Percentiles rank a stretch among this genome's conserved stretches.
These are phyloP conservation scores for Eupeodes luniger DNA, from an alignment of 2,888 invertebrate species.

Conservation along the genomic window DNA sequence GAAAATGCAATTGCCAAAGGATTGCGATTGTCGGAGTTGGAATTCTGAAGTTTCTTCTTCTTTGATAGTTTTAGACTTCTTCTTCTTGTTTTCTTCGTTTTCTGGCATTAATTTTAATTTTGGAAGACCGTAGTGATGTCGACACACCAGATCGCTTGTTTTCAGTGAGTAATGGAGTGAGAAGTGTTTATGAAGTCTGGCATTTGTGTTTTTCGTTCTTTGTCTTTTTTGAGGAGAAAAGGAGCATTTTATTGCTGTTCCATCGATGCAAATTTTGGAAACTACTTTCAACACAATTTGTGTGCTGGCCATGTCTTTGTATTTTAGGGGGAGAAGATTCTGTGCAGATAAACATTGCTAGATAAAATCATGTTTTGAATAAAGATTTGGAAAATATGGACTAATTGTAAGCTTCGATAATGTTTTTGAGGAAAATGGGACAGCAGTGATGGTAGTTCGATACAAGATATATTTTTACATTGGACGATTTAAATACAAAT, in stretches of 20 bases:
- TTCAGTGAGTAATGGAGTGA: constrained; percentile 35
- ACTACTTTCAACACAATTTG: background rate
- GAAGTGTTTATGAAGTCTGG: constrained; percentile 46
- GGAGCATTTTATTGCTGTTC: constrained; percentile 46
- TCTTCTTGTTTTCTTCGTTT: background rate
- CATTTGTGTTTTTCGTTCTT: constrained; percentile 27
- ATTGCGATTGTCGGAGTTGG: constrained; percentile 36
- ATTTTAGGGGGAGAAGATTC: background rate
- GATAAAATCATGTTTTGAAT: background rate
- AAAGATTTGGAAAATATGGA: background rate
- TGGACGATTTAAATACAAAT: too few relatives aligned
- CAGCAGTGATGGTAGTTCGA: too few relatives aligned
- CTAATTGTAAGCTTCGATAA: background rate
- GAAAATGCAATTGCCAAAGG: constrained; percentile 67
- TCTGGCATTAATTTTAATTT: background rate
- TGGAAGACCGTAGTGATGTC: background rate
- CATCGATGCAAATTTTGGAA: constrained; percentile 34
- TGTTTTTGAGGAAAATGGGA: too few relatives aligned
- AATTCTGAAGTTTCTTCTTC: constrained; percentile 50
- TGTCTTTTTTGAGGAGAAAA: background rate
- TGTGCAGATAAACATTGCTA: background rate
- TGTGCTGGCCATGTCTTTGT: background rate
- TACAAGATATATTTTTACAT: too few relatives aligned
- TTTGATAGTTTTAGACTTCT: background rate
- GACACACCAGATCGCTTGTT: constrained; percentile 28